These are phyloP conservation scores for Muscicapa comitata DNA, from an alignment of 2,797 vertebrate genomes.

Conservation along the genomic window DNA sequence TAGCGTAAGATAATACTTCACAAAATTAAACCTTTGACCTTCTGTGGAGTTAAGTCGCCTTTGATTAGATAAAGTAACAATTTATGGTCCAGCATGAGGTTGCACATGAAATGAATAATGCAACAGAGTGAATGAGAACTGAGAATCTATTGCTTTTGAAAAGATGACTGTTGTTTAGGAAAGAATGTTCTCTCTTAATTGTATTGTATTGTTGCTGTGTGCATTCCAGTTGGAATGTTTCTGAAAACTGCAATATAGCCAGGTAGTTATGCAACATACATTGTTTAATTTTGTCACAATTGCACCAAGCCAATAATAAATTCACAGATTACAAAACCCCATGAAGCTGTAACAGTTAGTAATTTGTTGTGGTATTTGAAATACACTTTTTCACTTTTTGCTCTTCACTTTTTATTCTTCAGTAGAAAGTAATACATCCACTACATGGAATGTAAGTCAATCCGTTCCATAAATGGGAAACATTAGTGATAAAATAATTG, in stretches of 20 bases:
- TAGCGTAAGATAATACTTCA: constrained; percentile 86
- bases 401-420: not conserved
- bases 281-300: constrained; percentile 57
- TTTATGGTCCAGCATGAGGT: constrained; percentile 82
- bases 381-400: not conserved
- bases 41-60: constrained; percentile 82
- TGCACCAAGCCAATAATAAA: not conserved
- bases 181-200: constrained; percentile 65
- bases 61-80: constrained; percentile 88
- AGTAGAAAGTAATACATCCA: not conserved
- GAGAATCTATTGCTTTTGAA: constrained; percentile 81
- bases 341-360: not conserved
- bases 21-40: constrained; percentile 87
- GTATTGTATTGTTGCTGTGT: constrained; percentile 69
- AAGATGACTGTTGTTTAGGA: constrained; percentile 74
- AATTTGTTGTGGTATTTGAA: constrained; percentile 6
- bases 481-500: not conserved
- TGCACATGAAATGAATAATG: constrained; percentile 95
- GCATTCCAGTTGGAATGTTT: constrained; percentile 50
- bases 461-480: not conserved
- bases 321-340: not conserved
- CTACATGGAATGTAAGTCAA: not conserved
- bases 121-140: constrained; percentile 73
- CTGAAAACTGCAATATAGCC: constrained; percentile 28
- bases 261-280: not conserved